Evolutionary conservation across 2,888 invertebrate species (phyloP), one percentile per base, ranked within the genome.

Genomic region (Pelosia muscerda): DNA sequence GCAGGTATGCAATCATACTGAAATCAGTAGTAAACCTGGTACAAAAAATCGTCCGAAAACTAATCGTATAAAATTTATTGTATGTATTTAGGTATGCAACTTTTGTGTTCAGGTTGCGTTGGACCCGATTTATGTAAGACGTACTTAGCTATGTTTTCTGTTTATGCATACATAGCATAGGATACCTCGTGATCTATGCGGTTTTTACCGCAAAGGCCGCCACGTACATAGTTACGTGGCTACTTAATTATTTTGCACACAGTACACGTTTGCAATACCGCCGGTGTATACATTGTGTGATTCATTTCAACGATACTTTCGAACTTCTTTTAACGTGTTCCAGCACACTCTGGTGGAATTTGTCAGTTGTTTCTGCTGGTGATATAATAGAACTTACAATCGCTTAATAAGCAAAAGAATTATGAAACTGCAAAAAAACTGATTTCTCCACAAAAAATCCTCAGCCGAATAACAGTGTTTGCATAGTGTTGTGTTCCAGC

Each of bases 151-250:
- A 78, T 75, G 73, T 71, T 76, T 77, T 73, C 81, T 79, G 78
- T 83, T 80, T 82, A 79, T 85, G 81, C 81, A n/a, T n/a, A n/a
- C n/a, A n/a, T n/a, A n/a, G n/a, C n/a, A 84, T 81, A 75, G 79
- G 82, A 81, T 82, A 78, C 78, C 77, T 65, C 75, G 76, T 74
- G 34, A 34, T 72, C 75, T 75, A 73, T 78, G 79, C 66, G 72
- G 79, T 79, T 79, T 77, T 79, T 80, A 75, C 74, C 71, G 68
- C 73, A 70, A 66, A 65, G 78, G 66, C 65, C 65, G 75, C 71
- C 70, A 60, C 64, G 65, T 73, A 74, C 66, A 74, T 71, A 70
- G 34, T 3, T 11, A 34, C 34, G 9, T 2, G 13, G 75, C 62
- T 71, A 71, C 70, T 66, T 74, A 72, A 59, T 73, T 78, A 75